These are phyloP conservation scores for Sprattus sprattus DNA, from an alignment of 2,113 vertebrate genomes.

Conservation along the genomic window DNA sequence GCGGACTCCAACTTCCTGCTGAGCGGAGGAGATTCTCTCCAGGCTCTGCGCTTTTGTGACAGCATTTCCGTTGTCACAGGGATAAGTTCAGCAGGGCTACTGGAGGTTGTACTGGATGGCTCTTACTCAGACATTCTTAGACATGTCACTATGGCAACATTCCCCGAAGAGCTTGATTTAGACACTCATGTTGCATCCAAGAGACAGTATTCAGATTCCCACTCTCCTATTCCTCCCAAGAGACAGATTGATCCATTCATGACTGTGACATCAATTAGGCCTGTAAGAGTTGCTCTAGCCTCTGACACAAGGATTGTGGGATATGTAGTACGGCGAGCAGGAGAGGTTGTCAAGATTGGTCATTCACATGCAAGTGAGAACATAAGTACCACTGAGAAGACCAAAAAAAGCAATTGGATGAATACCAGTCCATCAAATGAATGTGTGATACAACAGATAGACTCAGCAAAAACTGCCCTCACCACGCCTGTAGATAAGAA, in stretches of 20 bases:
- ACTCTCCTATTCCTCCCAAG: constrained; percentile 32
- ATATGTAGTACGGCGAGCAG: constrained; percentile 59
- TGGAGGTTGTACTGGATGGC: constrained; percentile 82
- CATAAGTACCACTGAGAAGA: not conserved
- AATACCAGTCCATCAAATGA: not conserved
- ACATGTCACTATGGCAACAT: constrained; percentile 60
- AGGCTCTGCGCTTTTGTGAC: constrained; percentile 74
- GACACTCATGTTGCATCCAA: constrained; percentile 29
- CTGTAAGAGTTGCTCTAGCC: constrained; percentile 55
- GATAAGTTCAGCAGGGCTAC: constrained; percentile 71
- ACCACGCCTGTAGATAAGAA: not conserved
- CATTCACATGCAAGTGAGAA: not conserved
- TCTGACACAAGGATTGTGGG: constrained; percentile 37
- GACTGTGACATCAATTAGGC: constrained; percentile 27
- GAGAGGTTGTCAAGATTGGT: constrained; percentile 46
- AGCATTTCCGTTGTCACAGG: constrained; percentile 76
- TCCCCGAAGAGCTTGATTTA: constrained; percentile 38
- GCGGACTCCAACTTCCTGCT: constrained; percentile 79
- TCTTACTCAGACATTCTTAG: constrained; percentile 77
- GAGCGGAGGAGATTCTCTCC: constrained; percentile 91
- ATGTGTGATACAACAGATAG: not conserved
- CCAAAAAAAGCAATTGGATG: not conserved
- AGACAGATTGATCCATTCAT: constrained; percentile 36
- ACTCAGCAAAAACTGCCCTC: not conserved
- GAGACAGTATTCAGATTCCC: constrained; percentile 33